Evolutionary conservation across 2,797 vertebrate species (phyloP).

Genomic region (Amniataba percoides): DNA sequence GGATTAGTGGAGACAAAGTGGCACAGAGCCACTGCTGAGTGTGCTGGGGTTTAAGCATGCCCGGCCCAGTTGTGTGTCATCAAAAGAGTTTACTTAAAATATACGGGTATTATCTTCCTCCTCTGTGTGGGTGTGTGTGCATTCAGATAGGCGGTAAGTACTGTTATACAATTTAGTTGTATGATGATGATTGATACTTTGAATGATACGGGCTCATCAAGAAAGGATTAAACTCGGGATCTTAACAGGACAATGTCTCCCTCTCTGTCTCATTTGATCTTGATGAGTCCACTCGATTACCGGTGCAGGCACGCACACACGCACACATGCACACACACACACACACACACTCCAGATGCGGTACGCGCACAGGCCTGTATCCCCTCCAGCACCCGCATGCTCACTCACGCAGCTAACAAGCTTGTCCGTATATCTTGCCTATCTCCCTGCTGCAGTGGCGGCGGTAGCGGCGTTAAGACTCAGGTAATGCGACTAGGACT

Average conservation of each 20-base stretch:
- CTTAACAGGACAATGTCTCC: conserved; percentile 52
- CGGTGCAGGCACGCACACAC: conserved; percentile 36
- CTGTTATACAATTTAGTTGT: conserved; percentile 44
- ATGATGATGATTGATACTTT: conserved; percentile 62
- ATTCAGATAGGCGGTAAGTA: conserved; percentile 36
- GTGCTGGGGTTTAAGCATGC: conserved; percentile 65
- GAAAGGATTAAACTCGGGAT: conserved; percentile 51
- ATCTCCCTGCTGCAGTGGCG: conserved; percentile 14
- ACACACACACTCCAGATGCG: conserved; percentile 25
- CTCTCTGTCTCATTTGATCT: conserved; percentile 52
- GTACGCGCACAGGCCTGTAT: conserved; percentile 45
- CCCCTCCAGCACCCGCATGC: conserved; percentile 51
- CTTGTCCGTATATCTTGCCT: conserved; percentile 48
- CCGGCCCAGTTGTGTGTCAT: conserved; percentile 68
- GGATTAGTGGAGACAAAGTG: conserved; percentile 77
- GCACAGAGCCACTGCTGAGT: conserved; percentile 67
- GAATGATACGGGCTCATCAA: conserved; percentile 52
- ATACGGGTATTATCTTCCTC: conserved; percentile 64
- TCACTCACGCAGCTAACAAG: conserved; percentile 49
- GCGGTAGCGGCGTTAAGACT: conserved; percentile 29
- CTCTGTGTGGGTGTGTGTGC: conserved; percentile 41
- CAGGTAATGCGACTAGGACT: conserved; percentile 39
- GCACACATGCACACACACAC: conserved; percentile 24
- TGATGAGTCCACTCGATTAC: conserved; percentile 60
- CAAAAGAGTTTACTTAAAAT: conserved; percentile 67